A percentile compares a stretch with the other conserved stretches of the same genome.
These are phyloP conservation scores for Tretioscincus oriximinensis DNA, from an alignment of 2,113 vertebrate genomes.

Conservation along the genomic window DNA sequence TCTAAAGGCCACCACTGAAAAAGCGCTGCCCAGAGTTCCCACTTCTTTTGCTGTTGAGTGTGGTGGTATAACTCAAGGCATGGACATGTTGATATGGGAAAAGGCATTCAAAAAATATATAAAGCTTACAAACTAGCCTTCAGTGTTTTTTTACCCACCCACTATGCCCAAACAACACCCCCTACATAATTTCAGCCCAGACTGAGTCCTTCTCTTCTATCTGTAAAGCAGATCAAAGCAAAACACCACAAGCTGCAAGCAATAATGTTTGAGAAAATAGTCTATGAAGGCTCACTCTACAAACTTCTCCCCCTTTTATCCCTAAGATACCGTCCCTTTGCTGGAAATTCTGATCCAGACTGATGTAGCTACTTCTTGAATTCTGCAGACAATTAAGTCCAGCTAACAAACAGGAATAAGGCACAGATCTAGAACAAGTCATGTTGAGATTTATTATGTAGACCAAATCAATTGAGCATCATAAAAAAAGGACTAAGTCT, in stretches of 20 bases:
- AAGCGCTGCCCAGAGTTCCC: too few species aligned
- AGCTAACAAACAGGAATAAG: background rate
- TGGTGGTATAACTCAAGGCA: too few species aligned
- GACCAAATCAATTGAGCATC: background rate
- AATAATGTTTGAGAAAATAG: background rate
- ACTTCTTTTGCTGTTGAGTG: too few species aligned
- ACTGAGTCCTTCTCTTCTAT: background rate
- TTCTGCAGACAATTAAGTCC: background rate
- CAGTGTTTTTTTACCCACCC: background rate
- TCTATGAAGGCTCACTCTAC: too few species aligned
- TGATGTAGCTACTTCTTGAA: too few species aligned
- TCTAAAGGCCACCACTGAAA: too few species aligned
- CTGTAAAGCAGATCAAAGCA: constrained; percentile 2
- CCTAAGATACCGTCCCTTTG: too few species aligned
- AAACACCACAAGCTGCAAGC: background rate
- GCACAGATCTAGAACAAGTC: constrained; percentile 10
- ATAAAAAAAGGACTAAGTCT: background rate
- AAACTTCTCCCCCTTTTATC: too few species aligned
- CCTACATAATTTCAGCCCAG: background rate
- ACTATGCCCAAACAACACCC: background rate
- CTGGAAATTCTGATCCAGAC: too few species aligned
- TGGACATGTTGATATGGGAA: too few species aligned
- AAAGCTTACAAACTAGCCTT: background rate
- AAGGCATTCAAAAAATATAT: too few species aligned
- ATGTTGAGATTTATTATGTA: background rate